Conservation (phyloP, 2,113 vertebrate species). For the Gnathonemus longibarbis region DNA sequence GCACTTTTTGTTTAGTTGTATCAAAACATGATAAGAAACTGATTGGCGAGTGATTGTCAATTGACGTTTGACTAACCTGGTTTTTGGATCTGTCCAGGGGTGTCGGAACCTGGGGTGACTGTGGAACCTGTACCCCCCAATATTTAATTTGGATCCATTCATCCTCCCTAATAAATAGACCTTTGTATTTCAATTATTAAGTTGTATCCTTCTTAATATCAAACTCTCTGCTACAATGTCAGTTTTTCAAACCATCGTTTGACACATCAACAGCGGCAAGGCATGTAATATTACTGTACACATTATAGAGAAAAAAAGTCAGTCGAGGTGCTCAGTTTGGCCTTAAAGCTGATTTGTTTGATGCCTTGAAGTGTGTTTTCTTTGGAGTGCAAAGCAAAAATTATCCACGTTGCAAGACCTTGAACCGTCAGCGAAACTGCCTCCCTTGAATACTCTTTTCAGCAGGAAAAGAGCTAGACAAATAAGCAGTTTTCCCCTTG, state of each 20-base stretch:
- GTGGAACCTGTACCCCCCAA: not conserved
- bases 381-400: not conserved
- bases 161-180: not conserved
- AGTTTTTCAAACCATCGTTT: not conserved
- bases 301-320: not conserved
- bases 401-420: not conserved
- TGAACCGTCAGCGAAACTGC: not conserved
- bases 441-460: not conserved
- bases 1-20: not conserved
- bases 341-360: not conserved
- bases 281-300: not conserved
- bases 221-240: not conserved
- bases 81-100: not conserved
- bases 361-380: not conserved
- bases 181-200: not conserved
- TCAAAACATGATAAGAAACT: not conserved
- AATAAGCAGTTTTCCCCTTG: conserved; percentile 5
- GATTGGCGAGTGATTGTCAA: not conserved
- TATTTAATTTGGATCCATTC: not conserved
- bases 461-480: not conserved
- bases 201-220: not conserved
- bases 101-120: not conserved
- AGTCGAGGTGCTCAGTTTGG: not conserved
- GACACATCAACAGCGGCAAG: not conserved
- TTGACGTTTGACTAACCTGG: not conserved